Conservation (phyloP, 2,888 invertebrate species). For the Perdita meconis region DNA sequence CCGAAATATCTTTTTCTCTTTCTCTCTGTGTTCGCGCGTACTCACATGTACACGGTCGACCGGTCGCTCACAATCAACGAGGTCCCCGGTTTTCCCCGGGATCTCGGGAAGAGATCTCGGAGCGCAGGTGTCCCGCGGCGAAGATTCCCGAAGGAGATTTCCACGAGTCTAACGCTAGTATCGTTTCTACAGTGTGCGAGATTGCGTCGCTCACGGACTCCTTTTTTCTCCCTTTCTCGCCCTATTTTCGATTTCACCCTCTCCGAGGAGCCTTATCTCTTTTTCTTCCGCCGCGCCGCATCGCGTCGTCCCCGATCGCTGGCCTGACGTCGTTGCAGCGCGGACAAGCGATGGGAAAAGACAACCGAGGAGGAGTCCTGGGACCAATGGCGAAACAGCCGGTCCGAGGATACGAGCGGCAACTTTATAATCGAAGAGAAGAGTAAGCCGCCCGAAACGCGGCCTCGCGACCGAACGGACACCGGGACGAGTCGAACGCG, state of each 20-base stretch:
- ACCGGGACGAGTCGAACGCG: slow-evolving; percentile 16
- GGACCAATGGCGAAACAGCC: slow-evolving; percentile 45
- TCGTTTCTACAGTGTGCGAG: slow-evolving; percentile 70
- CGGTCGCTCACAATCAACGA: neutral
- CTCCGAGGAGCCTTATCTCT: slow-evolving; percentile 28
- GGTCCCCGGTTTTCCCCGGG: slow-evolving; percentile 47
- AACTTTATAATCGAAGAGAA: slow-evolving; percentile 45
- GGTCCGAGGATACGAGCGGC: neutral
- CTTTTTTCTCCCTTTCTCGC: slow-evolving; percentile 30
- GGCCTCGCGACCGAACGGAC: neutral
- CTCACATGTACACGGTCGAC: neutral
- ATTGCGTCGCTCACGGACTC: slow-evolving; percentile 65
- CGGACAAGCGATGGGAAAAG: slow-evolving; percentile 43
- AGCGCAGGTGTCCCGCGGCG: slow-evolving; percentile 75
- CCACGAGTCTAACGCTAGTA: slow-evolving; percentile 67
- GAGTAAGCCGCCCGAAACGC: neutral
- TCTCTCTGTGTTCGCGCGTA: slow-evolving; percentile 21
- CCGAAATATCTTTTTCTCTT: slow-evolving; percentile 22
- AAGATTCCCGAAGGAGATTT: slow-evolving; percentile 75
- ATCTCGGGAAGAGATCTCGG: slow-evolving; percentile 61
- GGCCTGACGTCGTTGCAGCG: slow-evolving; percentile 51
- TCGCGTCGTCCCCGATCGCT: slow-evolving; percentile 26
- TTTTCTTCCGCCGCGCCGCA: slow-evolving; percentile 36
- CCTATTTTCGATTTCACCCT: slow-evolving; percentile 49
- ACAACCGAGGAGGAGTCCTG: slow-evolving; percentile 34